A percentile compares a stretch with the other conserved stretches of the same genome.
phyloP scores from a whole-genome alignment of 92 coral and sea anemone species.

The Zoanthus gigantus region DNA sequence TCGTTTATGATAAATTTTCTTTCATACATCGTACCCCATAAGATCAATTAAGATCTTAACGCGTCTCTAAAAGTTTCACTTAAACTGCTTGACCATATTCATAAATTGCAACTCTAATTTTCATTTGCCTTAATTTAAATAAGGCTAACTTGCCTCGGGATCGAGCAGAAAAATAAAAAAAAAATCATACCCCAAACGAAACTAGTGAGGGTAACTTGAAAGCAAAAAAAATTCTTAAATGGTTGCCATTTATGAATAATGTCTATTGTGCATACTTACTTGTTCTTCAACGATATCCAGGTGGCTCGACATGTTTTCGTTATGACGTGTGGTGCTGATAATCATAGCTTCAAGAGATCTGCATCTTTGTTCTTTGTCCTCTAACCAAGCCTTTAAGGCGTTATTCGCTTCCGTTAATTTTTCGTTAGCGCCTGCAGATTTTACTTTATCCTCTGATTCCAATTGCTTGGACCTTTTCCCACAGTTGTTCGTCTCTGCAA shows the following conservation, averaged over 20 bases:
- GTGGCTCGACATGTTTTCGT: conserved; percentile 21
- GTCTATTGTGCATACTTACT: not conserved
- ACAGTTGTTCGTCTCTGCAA: not conserved
- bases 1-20: too few relatives aligned
- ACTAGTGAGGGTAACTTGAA: too few relatives aligned
- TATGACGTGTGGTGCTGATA: conserved; percentile 44
- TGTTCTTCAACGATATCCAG: conserved; percentile 25
- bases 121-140: too few relatives aligned
- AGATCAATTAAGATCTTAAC: too few relatives aligned
- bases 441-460: not conserved
- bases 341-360: conserved; percentile 40
- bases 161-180: too few relatives aligned
- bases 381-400: conserved; percentile 32
- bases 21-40: too few relatives aligned
- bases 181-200: too few relatives aligned
- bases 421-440: not conserved
- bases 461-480: not conserved
- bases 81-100: too few relatives aligned
- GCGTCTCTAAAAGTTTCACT: too few relatives aligned
- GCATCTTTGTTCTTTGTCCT: conserved; percentile 38
- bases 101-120: too few relatives aligned
- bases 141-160: too few relatives aligned
- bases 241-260: not conserved
- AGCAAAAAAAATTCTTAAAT: too few relatives aligned
- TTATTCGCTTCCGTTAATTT: conserved; percentile 4